Evolutionary conservation across 1,140 invertebrate genomes (phyloP), one percentile per base, ranked within the genome.

Genomic region (Pollicipes pollicipes): DNA sequence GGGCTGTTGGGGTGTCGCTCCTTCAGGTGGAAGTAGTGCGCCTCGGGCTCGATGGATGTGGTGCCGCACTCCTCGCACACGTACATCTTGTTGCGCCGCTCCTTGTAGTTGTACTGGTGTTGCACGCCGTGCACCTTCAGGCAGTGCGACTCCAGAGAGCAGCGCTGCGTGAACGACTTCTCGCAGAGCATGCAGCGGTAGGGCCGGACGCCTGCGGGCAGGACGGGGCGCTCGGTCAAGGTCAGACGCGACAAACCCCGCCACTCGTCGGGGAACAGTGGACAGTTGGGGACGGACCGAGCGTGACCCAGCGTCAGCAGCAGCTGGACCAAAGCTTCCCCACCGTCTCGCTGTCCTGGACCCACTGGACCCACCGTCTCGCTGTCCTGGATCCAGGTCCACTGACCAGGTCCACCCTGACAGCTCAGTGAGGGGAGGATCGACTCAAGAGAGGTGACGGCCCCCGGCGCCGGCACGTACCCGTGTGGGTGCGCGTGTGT

Each of bases 1-100:
- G 94, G 94, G 77, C 92, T 96, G 80, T 95, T 95, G 0, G 95
- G 95, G 81, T 98, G 95, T 77, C 93, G 91, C 70, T 95, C 90
- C 82, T 97, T 97, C 37, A 98, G 82, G 78, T 98, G 95, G 68
- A 95, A 82, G 80, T 96, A 97, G 77, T 98, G 95, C 16, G 89
- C 86, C 83, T 97, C 94, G 0, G 95, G 95, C 78, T 97, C 92
- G 73, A 89, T 90, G 28, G 96, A 97, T 21, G 96, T 98, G 81
- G 97, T 93, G 45, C 97, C 97, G 80, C 97, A 99, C 78, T 99
- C 97, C 82, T 99, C 97, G 81, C 97, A 99, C 16, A 99, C 97
- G 81, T 99, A 99, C 80, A 97, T 88, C 86, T 98, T 99, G 78
- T 90, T 90, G 72, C 97, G 85, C 69, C 96, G 83, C 81, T 98